These are phyloP conservation scores for Sussaba pulchella DNA, from an alignment of 2,888 invertebrate species.

Conservation along the genomic window DNA sequence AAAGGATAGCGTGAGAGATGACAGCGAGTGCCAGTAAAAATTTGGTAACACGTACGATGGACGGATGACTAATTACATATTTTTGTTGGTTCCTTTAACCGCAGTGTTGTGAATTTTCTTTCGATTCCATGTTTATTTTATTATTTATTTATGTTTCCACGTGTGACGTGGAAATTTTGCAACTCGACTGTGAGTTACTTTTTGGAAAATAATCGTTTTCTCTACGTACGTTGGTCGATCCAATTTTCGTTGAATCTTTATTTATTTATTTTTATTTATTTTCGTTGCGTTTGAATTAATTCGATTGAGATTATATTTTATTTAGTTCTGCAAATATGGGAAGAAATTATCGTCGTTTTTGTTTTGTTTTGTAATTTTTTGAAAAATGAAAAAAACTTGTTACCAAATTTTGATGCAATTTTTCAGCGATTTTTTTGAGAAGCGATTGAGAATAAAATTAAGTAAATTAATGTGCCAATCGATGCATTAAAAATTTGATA, in stretches of 20 bases:
- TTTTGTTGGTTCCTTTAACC: conserved; percentile 27
- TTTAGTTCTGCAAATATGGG: too few species aligned
- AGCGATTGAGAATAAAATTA: not conserved
- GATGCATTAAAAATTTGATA: not conserved
- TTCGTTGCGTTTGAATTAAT: not conserved
- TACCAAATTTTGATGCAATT: too few species aligned
- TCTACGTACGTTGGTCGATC: not conserved
- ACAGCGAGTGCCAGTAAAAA: not conserved
- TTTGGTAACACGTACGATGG: conserved; percentile 5
- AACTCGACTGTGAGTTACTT: conserved; percentile 18
- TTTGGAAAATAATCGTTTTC: conserved; percentile 10
- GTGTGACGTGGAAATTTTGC: conserved; percentile 3
- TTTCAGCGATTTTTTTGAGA: not conserved
- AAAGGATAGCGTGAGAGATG: conserved; percentile 24
- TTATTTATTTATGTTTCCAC: conserved; percentile 6
- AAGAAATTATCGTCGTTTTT: too few species aligned
- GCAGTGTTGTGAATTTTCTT: conserved; percentile 47
- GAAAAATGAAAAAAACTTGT: too few species aligned
- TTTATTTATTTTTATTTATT: not conserved
- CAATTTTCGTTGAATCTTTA: not conserved
- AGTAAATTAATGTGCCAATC: not conserved
- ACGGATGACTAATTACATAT: conserved; percentile 45
- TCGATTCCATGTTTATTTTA: conserved; percentile 20
- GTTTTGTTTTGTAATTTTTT: too few species aligned
- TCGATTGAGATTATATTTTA: not conserved